Evolutionary conservation across 2,797 vertebrate genomes (phyloP), one percentile per base, ranked within the genome.

Genomic region (Xiphophorus birchmanni): DNA sequence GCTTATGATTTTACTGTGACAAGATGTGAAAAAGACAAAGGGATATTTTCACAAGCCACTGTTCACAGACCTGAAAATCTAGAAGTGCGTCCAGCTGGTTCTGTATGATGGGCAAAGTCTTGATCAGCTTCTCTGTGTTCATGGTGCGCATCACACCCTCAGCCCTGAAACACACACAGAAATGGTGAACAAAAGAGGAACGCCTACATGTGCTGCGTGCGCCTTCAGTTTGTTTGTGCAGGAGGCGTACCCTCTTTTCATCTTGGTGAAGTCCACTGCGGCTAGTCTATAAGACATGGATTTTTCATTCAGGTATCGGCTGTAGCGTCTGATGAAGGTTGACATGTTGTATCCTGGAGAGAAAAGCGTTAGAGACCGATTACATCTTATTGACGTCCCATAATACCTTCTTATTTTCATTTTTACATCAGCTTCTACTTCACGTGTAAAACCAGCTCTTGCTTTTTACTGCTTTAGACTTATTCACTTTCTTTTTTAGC

Each of bases 221-320:
- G 69, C 77, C 21, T 35, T 32, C 44, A 15, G 60, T 76, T 45
- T 74, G 58, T 84, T 78, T 81, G 82, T 42, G 18, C 21, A 23
- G 23, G 1, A 69, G 65, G 3, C 21, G 21, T 96, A 99, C 98
- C 98, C 98, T 96, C 97, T 96, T 94, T 98, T 99, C 97, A 97
- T 97, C 96, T 99, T 99, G 95, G 97, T 99, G 95, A 99, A 97
- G 95, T 99, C 98, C 93, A 97, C 97, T 21, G 97, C 96, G 84
- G 98, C 96, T 94, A 97, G 95, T 93, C 98, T 96, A 89, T 97
- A 99, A 1, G 98, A 97, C 91, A 99, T 97, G 85, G 97, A 98
- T 95, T 98, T 98, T 95, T 99, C 98, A 89, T 99, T 99, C 94
- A 99, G 96, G 94, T 98, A 99, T 92, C 96, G 97, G 95, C 98